Percentiles rank a stretch among this genome's conserved stretches.
These are phyloP conservation scores for Balaeniceps rex DNA, from an alignment of 2,113 vertebrate genomes.

Conservation along the genomic window DNA sequence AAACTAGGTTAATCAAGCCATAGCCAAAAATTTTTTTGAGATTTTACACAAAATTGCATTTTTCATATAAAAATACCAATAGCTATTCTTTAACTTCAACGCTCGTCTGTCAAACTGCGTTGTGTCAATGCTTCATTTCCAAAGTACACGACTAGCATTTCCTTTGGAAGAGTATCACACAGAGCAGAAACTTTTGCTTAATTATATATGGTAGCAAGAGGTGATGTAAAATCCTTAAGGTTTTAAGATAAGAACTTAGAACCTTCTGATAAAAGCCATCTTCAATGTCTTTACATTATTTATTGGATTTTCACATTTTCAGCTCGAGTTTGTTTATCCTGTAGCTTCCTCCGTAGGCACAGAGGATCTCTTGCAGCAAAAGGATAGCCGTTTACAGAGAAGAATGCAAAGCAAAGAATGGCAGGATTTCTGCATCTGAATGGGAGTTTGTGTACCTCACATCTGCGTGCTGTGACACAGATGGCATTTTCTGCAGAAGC, in stretches of 20 bases:
- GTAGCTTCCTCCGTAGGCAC: not conserved
- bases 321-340: not conserved
- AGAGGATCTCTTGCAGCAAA: not conserved
- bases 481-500: conserved; percentile 4
- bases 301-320: not conserved
- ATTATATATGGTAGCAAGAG: not conserved
- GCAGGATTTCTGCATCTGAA: not conserved
- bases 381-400: not conserved
- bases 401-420: not conserved
- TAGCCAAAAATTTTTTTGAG: not conserved
- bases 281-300: not conserved
- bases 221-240: not conserved
- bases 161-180: not conserved
- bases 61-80: not conserved
- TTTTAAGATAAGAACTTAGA: not conserved
- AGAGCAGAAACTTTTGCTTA: not conserved
- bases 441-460: not conserved
- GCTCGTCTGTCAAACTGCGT: not conserved
- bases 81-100: not conserved
- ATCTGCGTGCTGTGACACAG: not conserved
- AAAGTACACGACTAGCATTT: not conserved
- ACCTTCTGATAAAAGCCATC: not conserved
- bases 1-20: not conserved
- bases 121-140: not conserved
- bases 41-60: not conserved